Base-by-base conservation (phyloP, 2,888 invertebrate genomes). In the Oxyteleia sp. region DNA sequence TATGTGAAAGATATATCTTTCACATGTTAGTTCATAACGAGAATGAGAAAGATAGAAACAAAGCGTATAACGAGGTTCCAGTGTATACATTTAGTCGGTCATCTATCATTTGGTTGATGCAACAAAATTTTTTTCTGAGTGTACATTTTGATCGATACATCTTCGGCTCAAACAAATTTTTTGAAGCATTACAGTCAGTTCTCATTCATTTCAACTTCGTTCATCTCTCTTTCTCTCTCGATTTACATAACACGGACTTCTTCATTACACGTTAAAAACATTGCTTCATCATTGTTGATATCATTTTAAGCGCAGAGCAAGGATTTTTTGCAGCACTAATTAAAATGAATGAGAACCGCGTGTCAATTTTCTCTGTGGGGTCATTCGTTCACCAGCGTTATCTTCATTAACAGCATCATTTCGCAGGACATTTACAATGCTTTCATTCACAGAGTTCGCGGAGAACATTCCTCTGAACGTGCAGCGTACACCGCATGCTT, bases 391-490 rank as follows among this genome's bases (percentile, higher is more conserved):
- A 53, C n/a, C 47, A 4, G 47, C 32, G 3, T 55, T 59, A 49
- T 32, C 47, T 49, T 69, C 68, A 74, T 75, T 41, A 47, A 69
- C 15, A 38, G 53, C 38, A 43, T 82, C 82, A 82, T 76, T 75
- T 71, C 76, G 61, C 69, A 64, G 51, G 49, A 76, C 76, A 84
- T 80, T 66, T 64, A 84, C 71, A 71, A 71, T 71, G 82, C 80
- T 84, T 84, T 85, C 76, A 74, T 83, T 94, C 94, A 79, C 94
- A 97, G 97, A 97, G 95, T 97, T 97, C 94, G 97, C 97, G 90
- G 97, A 98, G 94, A 97, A 96, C 94, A 94, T 97, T 94, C 97
- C 97, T 87, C 95, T 97, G 91, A 96, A 97, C 88, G 97, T 96
- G 92, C 97, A 97, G 94, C 96, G 97, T 93, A 97, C 97, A 93